A percentile compares a stretch with the other conserved stretches of the same genome.
These are phyloP conservation scores for Chrysemys picta DNA, from an alignment of 2,113 vertebrate genomes.

Conservation along the genomic window DNA sequence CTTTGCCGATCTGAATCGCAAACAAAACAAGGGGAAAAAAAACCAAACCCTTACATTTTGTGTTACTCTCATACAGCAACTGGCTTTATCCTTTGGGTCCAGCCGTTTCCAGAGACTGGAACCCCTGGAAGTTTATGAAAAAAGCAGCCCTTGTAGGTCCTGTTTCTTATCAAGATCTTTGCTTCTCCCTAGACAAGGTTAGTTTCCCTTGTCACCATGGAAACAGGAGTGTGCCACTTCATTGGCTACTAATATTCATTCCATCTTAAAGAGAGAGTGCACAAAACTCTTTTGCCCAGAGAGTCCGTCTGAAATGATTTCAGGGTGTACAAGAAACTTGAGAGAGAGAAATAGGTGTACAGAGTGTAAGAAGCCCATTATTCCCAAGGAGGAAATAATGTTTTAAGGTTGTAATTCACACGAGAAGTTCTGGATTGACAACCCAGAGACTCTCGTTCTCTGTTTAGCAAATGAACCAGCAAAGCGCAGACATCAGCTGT, in stretches of 20 bases:
- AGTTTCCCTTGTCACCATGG: conserved; percentile 41
- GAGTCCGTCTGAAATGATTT: not conserved
- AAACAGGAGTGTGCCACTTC: conserved; percentile 30
- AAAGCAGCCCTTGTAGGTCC: no score
- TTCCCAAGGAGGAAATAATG: not conserved
- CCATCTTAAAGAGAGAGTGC: not conserved
- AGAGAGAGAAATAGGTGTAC: not conserved
- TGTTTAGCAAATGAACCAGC: no score
- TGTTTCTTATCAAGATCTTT: not conserved
- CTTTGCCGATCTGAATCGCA: not conserved
- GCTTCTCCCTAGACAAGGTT: not conserved
- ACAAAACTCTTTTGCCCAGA: not conserved
- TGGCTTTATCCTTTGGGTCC: not conserved
- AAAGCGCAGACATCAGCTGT: not conserved
- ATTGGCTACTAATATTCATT: not conserved
- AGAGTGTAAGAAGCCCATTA: not conserved
- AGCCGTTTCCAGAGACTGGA: not conserved
- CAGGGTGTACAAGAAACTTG: not conserved
- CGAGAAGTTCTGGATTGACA: no score
- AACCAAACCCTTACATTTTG: not conserved
- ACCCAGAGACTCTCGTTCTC: not conserved
- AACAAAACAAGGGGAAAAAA: not conserved
- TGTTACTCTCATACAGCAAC: accelerated
- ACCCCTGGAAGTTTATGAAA: not conserved
- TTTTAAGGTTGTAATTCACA: not conserved